phyloP scores from a whole-genome alignment of 2,797 vertebrate genomes.

The Hirundo rustica region DNA sequence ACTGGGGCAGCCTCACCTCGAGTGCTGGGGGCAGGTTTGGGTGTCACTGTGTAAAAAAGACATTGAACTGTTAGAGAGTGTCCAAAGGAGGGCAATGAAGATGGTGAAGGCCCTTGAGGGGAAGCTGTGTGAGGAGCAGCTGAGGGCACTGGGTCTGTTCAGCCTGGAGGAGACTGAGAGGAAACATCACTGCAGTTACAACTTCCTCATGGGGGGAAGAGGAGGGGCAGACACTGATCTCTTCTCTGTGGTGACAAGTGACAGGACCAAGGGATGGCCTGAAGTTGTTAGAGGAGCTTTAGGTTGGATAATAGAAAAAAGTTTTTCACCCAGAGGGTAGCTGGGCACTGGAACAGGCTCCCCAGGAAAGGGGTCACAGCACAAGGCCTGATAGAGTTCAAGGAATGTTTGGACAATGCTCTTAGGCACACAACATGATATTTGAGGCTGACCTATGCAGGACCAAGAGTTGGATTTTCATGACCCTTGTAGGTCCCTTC shows the following conservation, averaged over 20 bases:
- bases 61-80: not conserved
- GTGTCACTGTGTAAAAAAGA: rapidly evolving
- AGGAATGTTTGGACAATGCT: not conserved
- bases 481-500: not conserved
- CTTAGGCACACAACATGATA: not conserved
- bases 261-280: not conserved
- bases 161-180: not conserved
- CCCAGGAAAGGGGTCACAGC: not conserved
- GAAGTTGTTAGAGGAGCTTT: not conserved
- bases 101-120: not conserved
- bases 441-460: too few species aligned
- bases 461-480: not conserved
- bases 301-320: not conserved
- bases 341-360: not conserved
- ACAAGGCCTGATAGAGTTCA: not conserved
- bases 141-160: not conserved
- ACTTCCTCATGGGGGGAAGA: rapidly evolving
- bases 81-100: not conserved
- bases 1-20: rapidly evolving
- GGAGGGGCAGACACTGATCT: not conserved
- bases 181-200: not conserved
- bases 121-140: rapidly evolving
- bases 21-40: not conserved
- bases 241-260: rapidly evolving
- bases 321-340: not conserved